Base-by-base conservation (phyloP, 2,888 invertebrate genomes). In the Alloscopus bannaensis region DNA sequence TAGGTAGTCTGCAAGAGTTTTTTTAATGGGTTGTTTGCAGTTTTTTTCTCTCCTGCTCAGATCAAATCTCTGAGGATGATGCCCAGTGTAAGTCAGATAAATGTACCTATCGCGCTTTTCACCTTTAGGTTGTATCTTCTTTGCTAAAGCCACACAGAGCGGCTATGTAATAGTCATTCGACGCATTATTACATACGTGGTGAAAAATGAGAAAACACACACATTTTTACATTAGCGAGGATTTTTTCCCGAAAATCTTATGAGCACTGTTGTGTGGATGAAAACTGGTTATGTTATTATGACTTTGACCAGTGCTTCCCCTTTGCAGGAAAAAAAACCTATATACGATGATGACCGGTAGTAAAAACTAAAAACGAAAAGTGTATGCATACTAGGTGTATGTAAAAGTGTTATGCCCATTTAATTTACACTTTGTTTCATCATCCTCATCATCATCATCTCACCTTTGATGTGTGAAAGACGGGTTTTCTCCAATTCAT, bases 11-110 rank as follows among this genome's bases (percentile, higher is more conserved):
- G 36, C 36, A 8, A 36, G 6, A 55, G n/a, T 16, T 13, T 57
- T 57, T 76, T 66, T 68, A 66, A 75, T 55, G 65, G 50, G 45
- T 65, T 73, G 73, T 75, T 76, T 76, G 76, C 68, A 76, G 57
- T 69, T 73, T 75, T 55, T 36, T 8, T 75, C 52, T 24, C 45
- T 40, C 52, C 68, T 68, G 72, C n/a, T n/a, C n/a, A n/a, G n/a
- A n/a, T n/a, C n/a, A n/a, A n/a, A n/a, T n/a, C n/a, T n/a, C n/a
- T n/a, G n/a, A n/a, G n/a, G n/a, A n/a, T n/a, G n/a, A n/a, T n/a
- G n/a, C n/a, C n/a, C n/a, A n/a, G n/a, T n/a, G n/a, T n/a, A n/a
- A n/a, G n/a, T n/a, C n/a, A n/a, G n/a, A n/a, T n/a, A n/a, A 76
- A 68, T 26, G n/a, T n/a, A n/a, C n/a, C n/a, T 52, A 36, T n/a